These are phyloP conservation scores for Cecropterus lyciades DNA, from an alignment of 1,140 invertebrate genomes.

Conservation along the genomic window DNA sequence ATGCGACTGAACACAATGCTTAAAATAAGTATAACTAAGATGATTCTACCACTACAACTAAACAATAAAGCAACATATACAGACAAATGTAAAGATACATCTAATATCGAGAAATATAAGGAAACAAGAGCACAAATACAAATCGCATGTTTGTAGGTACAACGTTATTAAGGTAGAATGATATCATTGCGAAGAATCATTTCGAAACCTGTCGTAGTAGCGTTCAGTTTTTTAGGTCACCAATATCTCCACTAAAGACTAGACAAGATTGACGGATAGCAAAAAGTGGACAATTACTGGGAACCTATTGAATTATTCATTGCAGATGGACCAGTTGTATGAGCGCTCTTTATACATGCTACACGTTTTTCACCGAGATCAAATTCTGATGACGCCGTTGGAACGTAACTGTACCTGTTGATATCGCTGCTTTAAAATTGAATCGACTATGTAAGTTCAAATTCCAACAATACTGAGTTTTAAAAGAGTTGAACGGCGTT, in stretches of 20 bases:
- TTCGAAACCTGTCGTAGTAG: not conserved
- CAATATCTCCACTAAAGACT: not conserved
- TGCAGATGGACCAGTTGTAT: slow-evolving; percentile 1
- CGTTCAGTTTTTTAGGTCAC: slow-evolving; percentile 14
- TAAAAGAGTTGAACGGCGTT: no score
- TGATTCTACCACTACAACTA: no score
- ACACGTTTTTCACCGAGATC: not conserved
- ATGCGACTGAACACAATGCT: no score
- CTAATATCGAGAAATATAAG: no score
- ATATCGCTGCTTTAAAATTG: not conserved
- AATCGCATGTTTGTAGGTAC: no score
- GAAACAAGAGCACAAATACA: no score
- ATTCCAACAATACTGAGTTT: no score
- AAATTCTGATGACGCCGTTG: not conserved
- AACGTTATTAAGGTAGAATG: not conserved
- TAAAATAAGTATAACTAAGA: no score
- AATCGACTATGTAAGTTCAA: no score
- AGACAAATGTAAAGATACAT: no score
- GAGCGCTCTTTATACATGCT: not conserved
- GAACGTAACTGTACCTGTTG: not conserved
- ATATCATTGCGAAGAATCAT: not conserved
- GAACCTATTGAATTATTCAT: slow-evolving; percentile 13
- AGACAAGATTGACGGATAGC: not conserved
- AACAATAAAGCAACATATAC: no score
- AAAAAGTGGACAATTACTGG: slow-evolving; percentile 17